A percentile compares a stretch with the other conserved stretches of the same genome.
Conservation (phyloP, 2,797 vertebrate species). For the Tachyglossus aculeatus region DNA sequence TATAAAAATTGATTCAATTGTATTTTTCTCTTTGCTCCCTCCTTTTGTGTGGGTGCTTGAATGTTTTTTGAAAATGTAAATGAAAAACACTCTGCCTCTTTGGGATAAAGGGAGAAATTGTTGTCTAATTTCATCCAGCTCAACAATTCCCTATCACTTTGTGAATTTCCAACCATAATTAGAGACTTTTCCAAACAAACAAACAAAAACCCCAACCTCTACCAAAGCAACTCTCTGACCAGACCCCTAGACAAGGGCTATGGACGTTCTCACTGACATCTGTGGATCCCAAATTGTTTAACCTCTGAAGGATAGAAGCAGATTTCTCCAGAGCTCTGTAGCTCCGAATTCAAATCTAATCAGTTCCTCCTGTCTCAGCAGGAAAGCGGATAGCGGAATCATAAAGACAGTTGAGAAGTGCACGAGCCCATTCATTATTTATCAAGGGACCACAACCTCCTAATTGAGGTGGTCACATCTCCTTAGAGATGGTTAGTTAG, state of each 20-base stretch:
- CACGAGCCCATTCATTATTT: background rate
- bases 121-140: background rate
- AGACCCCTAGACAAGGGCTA: background rate
- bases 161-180: background rate
- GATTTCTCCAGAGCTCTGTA: background rate
- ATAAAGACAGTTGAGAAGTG: background rate
- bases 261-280: background rate
- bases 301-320: background rate
- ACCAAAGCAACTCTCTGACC: background rate
- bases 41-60: too few relatives aligned
- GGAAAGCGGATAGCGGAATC: background rate
- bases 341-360: background rate
- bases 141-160: background rate
- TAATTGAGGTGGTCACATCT: background rate
- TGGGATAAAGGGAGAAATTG: background rate
- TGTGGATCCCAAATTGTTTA: background rate
- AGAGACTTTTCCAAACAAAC: background rate
- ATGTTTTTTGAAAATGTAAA: too few relatives aligned
- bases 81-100: too few relatives aligned
- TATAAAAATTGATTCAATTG: too few relatives aligned
- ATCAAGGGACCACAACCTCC: background rate
- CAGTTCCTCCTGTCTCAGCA: background rate
- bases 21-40: too few relatives aligned
- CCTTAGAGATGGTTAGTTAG: too few relatives aligned
- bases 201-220: background rate